Conservation (phyloP, 2,113 vertebrate genomes). For the Pipra filicauda region DNA sequence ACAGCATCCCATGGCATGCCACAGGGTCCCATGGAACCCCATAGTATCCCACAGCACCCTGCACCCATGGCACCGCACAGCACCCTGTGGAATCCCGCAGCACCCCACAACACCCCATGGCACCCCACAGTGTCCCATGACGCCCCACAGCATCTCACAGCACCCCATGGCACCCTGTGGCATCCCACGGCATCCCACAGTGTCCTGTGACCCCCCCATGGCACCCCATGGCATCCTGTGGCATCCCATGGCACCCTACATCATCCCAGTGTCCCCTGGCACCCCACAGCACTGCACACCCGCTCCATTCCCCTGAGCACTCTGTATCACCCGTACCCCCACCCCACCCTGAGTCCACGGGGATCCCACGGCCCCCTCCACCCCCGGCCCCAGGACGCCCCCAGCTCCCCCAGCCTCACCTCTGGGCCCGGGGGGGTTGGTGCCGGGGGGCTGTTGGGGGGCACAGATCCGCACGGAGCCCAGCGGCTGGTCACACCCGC, state of each 20-base stretch:
- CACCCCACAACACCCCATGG: background rate
- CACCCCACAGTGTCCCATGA: background rate
- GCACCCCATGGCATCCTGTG: fast-evolving
- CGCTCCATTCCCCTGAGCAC: background rate
- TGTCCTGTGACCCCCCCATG: no score
- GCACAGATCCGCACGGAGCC: slow-evolving; percentile 73
- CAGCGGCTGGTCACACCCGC: slow-evolving; percentile 87
- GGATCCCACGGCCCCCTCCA: no score
- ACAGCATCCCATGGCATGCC: background rate
- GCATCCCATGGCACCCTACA: fast-evolving
- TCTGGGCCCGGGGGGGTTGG: background rate
- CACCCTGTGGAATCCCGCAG: no score
- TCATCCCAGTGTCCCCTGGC: background rate
- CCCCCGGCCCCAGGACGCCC: fast-evolving
- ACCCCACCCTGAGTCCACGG: background rate
- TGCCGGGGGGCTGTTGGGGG: background rate
- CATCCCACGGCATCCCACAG: fast-evolving
- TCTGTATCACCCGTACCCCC: background rate
- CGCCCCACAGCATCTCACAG: no score
- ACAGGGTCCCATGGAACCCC: no score
- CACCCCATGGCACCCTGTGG: fast-evolving
- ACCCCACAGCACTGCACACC: background rate
- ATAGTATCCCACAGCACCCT: background rate
- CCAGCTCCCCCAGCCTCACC: background rate
- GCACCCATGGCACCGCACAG: background rate